These are phyloP conservation scores for Theropithecus gelada DNA, from an alignment of 2,113 vertebrate species.

Conservation along the genomic window DNA sequence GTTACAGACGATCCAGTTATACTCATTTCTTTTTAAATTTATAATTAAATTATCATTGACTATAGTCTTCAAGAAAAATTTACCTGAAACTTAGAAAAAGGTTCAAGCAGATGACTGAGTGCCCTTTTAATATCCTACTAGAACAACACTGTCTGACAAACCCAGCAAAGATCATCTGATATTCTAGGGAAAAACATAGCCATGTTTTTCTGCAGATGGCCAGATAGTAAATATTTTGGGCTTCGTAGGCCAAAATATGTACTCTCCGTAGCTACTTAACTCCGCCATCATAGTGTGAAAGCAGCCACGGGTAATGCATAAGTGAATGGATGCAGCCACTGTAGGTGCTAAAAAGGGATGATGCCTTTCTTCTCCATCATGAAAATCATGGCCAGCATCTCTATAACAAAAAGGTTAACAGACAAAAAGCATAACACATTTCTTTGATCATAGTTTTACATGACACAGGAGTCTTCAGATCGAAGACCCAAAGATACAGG, in stretches of 20 bases:
- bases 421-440: neutral
- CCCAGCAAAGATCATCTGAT: neutral
- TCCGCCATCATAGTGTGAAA: neutral
- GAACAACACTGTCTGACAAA: neutral
- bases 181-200: neutral
- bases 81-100: neutral
- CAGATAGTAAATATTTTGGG: neutral
- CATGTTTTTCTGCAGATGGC: neutral
- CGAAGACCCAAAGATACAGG: neutral
- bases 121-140: neutral
- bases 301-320: neutral
- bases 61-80: neutral
- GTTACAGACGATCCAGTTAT: no score
- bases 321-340: neutral
- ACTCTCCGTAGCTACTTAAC: neutral
- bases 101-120: neutral
- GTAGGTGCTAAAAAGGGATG: neutral
- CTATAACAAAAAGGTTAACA: neutral
- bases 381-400: neutral
- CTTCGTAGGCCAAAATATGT: neutral
- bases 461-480: neutral
- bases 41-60: no score
- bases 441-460: neutral
- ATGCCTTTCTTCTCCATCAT: neutral
- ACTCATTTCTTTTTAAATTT: no score